Percentiles rank a stretch among this genome's conserved stretches.
These are phyloP conservation scores for Sipha flava DNA, from an alignment of 1,140 invertebrate genomes.

Conservation along the genomic window DNA sequence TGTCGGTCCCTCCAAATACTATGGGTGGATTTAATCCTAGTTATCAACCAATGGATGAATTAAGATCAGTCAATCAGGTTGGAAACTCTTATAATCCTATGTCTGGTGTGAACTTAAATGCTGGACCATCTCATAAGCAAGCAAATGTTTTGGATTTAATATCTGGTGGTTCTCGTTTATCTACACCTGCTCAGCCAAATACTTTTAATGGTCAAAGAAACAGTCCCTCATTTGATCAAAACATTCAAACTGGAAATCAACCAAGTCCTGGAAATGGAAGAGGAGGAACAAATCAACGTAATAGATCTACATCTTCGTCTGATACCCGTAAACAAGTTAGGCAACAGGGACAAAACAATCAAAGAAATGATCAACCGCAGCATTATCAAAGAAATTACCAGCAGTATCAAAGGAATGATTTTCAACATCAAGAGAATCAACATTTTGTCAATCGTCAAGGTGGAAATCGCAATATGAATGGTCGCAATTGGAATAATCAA, in stretches of 20 bases:
- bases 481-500: slow-evolving; percentile 32
- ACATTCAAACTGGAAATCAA: not conserved
- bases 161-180: slow-evolving; percentile 29
- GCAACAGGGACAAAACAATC: slow-evolving; percentile 25
- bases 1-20: slow-evolving; percentile 59
- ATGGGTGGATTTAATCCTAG: slow-evolving; percentile 22
- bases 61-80: slow-evolving; percentile 8
- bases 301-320: slow-evolving; percentile 8
- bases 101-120: slow-evolving; percentile 25
- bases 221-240: slow-evolving; percentile 24
- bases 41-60: slow-evolving; percentile 16
- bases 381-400: slow-evolving; percentile 26
- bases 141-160: slow-evolving; percentile 27
- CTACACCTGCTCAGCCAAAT: slow-evolving; percentile 30
- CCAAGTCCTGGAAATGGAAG: not conserved
- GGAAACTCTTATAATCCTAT: slow-evolving; percentile 32
- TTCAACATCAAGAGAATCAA: slow-evolving; percentile 18
- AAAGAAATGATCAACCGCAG: slow-evolving; percentile 20
- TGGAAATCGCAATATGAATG: slow-evolving; percentile 27
- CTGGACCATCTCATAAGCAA: slow-evolving; percentile 28
- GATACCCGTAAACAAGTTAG: slow-evolving; percentile 26
- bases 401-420: slow-evolving; percentile 26
- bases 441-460: slow-evolving; percentile 16
- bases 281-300: slow-evolving; percentile 9
- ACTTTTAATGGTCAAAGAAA: slow-evolving; percentile 13